A percentile compares a stretch with the other conserved stretches of the same genome.
These are phyloP conservation scores for Philaethria dido DNA, from an alignment of 2,888 invertebrate species.

Conservation along the genomic window DNA sequence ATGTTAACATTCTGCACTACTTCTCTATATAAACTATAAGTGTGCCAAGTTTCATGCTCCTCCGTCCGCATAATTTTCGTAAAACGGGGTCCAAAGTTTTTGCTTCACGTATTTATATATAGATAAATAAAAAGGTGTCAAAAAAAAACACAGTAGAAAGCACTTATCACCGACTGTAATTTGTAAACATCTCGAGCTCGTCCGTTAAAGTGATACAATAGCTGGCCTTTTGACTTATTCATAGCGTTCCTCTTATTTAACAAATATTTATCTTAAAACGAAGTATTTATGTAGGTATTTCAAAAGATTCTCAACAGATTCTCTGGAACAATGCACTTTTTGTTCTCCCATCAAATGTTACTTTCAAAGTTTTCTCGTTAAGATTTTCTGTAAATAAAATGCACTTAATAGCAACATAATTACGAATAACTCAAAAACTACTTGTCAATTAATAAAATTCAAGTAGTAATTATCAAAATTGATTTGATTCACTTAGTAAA, in stretches of 20 bases:
- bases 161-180: not conserved
- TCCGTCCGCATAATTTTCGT: too few relatives aligned
- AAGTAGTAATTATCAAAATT: too few relatives aligned
- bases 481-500: too few relatives aligned
- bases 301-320: constrained; percentile 12
- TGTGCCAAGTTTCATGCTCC: too few relatives aligned
- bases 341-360: constrained; percentile 17
- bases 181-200: not conserved
- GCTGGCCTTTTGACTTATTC: constrained; percentile 3
- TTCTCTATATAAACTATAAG: too few relatives aligned
- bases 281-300: constrained; percentile 13
- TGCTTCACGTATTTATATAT: too few relatives aligned
- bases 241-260: not conserved
- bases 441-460: too few relatives aligned
- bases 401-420: too few relatives aligned
- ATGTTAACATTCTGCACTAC: too few relatives aligned
- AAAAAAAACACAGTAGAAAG: not conserved
- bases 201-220: constrained; percentile 10
- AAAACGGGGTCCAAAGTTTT: too few relatives aligned
- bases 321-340: constrained; percentile 22
- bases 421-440: too few relatives aligned
- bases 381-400: too few relatives aligned
- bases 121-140: not conserved
- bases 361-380: constrained; percentile 18
- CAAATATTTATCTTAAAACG: constrained; percentile 20